These are phyloP conservation scores for Meloidogyne chitwoodi DNA, from an alignment of 1,140 invertebrate genomes.

Conservation along the genomic window DNA sequence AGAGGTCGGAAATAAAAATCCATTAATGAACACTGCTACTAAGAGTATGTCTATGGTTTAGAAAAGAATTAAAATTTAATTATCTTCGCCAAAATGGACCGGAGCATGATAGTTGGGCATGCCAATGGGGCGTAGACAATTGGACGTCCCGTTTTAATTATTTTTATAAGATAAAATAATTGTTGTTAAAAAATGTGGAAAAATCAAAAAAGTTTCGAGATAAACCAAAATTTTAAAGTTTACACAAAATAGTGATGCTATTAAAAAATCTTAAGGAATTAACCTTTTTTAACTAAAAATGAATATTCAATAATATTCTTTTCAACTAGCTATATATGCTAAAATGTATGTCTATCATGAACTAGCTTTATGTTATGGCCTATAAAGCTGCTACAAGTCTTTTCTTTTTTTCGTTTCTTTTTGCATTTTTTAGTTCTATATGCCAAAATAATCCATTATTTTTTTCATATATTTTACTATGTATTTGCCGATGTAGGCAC, in stretches of 20 bases:
- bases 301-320: not conserved
- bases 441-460: not conserved
- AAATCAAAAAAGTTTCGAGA: not conserved
- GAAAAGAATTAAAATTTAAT: not conserved
- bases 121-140: not conserved
- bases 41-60: not conserved
- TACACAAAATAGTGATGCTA: not conserved
- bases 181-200: not conserved
- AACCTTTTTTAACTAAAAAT: not conserved
- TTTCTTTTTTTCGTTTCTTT: not conserved
- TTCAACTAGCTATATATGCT: not conserved
- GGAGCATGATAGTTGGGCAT: not conserved
- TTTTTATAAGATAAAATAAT: too few relatives aligned
- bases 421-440: not conserved
- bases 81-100: not conserved
- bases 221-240: not conserved
- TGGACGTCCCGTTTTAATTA: not conserved
- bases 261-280: not conserved
- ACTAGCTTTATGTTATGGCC: not conserved
- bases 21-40: not conserved
- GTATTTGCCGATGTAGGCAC: not conserved
- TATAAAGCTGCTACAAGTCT: not conserved
- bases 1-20: not conserved
- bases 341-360: not conserved
- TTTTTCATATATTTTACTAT: not conserved